Base-by-base conservation (phyloP, 2,888 invertebrate genomes). In the Unio pictorum region DNA sequence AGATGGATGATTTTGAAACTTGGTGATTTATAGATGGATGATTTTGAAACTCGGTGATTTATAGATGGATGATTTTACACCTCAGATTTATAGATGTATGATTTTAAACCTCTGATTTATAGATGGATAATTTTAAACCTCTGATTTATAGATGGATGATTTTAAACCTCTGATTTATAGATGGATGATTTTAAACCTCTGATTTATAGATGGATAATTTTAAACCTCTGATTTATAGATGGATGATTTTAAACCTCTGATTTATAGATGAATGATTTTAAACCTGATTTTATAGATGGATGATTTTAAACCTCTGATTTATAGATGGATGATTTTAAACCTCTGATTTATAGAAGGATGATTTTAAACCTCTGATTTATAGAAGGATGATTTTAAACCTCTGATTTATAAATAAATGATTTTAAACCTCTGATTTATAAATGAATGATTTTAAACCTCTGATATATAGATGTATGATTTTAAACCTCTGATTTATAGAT, bases 241-340 rank as follows among this genome's bases (percentile, higher is more conserved):
- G 23, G 23, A 23, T 23, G 23, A 0, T 23, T 23, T 23, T 7
- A 4, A 17, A 26, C 5, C 26, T 18, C 20, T n/a, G 59, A 60
- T 68, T 59, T 28, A 18, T 70, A 91, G 85, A 69, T 69, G 6
- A 90, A 84, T 89, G 98, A 98, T 86, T n/a, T n/a, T n/a, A n/a
- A n/a, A n/a, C n/a, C n/a, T n/a, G n/a, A n/a, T n/a, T 68, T 59
- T 28, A 18, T 70, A 91, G 85, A 69, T 69, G 6, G 90, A 84
- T 89, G 98, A 98, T 86, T 23, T 23, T 7, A 1, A 17, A 26
- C 4, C 26, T 18, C 20, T n/a, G 59, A 60, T 68, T 59, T 28
- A 18, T 70, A 91, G 85, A 69, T 69, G 6, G 90, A 84, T 89
- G 98, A 98, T 86, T 23, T 23, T 7, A 17, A 26, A 15, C 26